Evolutionary conservation across 2,113 vertebrate species (phyloP).

Genomic region (Perca flavescens): DNA sequence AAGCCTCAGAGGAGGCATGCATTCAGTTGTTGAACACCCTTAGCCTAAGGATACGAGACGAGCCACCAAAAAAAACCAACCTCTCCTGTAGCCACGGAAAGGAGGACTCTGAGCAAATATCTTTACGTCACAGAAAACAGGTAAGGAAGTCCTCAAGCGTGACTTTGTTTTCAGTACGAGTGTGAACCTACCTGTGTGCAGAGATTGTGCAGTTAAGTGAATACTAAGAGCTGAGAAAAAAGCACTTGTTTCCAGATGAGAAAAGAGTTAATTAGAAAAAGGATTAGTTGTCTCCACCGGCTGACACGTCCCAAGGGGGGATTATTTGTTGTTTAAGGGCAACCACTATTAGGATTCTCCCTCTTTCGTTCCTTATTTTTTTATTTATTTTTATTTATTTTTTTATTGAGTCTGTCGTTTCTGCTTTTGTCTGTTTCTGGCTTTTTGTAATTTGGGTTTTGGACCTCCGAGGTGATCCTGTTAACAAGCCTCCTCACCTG

Average conservation of each 20-base stretch:
- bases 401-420: background rate
- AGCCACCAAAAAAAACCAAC: conserved; percentile 45
- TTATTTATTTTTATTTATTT: background rate
- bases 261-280: conserved; percentile 32
- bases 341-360: conserved; percentile 9
- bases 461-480: conserved; percentile 32
- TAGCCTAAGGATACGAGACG: conserved; percentile 81
- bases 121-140: conserved; percentile 62
- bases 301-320: conserved; percentile 30
- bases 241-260: conserved; percentile 11
- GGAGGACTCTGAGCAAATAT: conserved; percentile 57
- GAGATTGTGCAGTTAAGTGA: background rate
- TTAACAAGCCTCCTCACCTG: conserved; percentile 51
- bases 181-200: conserved; percentile 43
- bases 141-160: conserved; percentile 72
- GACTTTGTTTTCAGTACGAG: conserved; percentile 8
- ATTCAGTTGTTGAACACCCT: conserved; percentile 81
- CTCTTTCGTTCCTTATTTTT: background rate
- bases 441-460: conserved; percentile 34
- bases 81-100: conserved; percentile 46
- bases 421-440: conserved; percentile 31
- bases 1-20: conserved; percentile 81
- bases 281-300: conserved; percentile 17
- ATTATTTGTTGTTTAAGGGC: conserved; percentile 14
- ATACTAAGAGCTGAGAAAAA: background rate